These are phyloP conservation scores for Anoura caudifer DNA, from an alignment of 2,113 vertebrate genomes.

Conservation along the genomic window DNA sequence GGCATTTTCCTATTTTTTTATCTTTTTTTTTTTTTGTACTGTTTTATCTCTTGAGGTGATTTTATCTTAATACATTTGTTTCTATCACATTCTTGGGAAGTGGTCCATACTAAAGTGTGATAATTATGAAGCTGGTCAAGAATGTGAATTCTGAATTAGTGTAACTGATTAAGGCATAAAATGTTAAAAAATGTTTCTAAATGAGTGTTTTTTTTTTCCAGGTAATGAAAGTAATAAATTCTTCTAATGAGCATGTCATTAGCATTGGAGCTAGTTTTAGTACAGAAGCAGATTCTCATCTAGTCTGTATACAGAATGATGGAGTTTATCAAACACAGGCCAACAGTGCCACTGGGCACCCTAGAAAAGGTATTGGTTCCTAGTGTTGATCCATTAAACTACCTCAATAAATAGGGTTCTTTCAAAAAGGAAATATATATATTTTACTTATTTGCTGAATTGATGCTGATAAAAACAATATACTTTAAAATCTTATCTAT, in stretches of 20 bases:
- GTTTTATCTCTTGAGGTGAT: background rate
- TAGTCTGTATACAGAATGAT: constrained; percentile 93
- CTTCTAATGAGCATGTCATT: constrained; percentile 95
- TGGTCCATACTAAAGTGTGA: background rate
- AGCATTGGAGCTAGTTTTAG: constrained; percentile 93
- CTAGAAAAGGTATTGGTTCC: constrained; percentile 83
- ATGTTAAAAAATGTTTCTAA: constrained; percentile 16
- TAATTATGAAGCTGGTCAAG: background rate
- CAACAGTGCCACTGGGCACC: constrained; percentile 87
- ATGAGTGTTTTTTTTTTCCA: constrained; percentile 61
- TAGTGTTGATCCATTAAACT: background rate
- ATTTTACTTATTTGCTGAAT: background rate
- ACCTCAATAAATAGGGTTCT: background rate
- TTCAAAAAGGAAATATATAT: background rate
- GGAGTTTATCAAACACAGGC: constrained; percentile 93
- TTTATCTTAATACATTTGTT: constrained; percentile 20
- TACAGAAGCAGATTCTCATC: constrained; percentile 91
- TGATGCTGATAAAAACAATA: background rate
- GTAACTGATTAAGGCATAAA: background rate
- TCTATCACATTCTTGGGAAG: background rate
- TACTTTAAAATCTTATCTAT: background rate
- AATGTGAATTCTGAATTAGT: background rate
- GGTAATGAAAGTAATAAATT: constrained; percentile 91
- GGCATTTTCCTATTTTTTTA: background rate
- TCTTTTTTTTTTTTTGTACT: constrained; percentile 5